Evolutionary conservation across 2,113 vertebrate genomes (phyloP).

Genomic region (Hiodon alosoides): DNA sequence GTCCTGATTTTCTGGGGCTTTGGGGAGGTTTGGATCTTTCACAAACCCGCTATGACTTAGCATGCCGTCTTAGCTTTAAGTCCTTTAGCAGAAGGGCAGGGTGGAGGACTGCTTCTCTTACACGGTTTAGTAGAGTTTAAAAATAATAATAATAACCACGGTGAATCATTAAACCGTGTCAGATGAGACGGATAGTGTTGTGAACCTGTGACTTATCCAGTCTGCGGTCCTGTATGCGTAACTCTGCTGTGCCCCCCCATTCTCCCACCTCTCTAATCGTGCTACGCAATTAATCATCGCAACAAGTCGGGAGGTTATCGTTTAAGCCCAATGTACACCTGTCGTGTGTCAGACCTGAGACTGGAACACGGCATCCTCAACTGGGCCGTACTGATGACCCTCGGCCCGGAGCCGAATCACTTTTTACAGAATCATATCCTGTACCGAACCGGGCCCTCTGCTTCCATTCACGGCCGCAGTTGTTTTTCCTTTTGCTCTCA

Average conservation of each 20-base stretch:
- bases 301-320: too few relatives aligned
- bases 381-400: too few relatives aligned
- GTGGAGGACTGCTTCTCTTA: too few relatives aligned
- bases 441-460: neutral
- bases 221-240: neutral
- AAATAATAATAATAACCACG: neutral
- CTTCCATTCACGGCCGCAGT: too few relatives aligned
- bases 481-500: too few relatives aligned
- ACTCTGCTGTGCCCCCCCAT: too few relatives aligned
- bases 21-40: neutral
- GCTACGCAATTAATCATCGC: too few relatives aligned
- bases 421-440: neutral
- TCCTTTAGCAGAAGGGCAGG: neutral
- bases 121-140: neutral
- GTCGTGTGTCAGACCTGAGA: too few relatives aligned
- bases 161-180: conserved; percentile 15
- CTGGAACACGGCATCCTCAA: too few relatives aligned
- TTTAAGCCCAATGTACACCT: too few relatives aligned
- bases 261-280: too few relatives aligned
- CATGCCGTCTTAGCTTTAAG: neutral
- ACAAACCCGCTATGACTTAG: neutral
- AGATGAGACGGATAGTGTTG: neutral
- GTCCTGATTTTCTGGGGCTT: neutral
- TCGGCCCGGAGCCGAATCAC: too few relatives aligned
- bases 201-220: neutral